phyloP scores from a whole-genome alignment of 23 tunicate genomes.

The Diplosoma virens region DNA sequence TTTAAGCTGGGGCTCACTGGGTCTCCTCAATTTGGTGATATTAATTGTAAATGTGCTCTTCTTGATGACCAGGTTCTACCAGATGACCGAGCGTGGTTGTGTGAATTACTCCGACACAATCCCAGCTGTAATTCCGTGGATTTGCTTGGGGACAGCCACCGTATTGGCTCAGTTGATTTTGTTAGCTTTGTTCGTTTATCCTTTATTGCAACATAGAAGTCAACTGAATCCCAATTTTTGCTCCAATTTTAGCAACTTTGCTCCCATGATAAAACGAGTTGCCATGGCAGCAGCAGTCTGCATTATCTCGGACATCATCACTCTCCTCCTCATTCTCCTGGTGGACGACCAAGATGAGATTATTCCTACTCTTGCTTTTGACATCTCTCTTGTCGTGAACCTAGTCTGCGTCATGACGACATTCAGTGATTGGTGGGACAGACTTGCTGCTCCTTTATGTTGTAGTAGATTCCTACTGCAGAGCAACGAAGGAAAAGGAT shows the following conservation, averaged over 20 bases:
- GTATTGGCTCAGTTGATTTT: slow-evolving; percentile 24
- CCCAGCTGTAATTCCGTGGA: slow-evolving; percentile 39
- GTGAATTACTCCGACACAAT: neutral
- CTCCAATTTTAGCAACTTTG: neutral
- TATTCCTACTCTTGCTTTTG: slow-evolving; percentile 39
- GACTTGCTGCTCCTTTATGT: slow-evolving; percentile 10
- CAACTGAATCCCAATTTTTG: neutral
- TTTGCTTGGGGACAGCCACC: slow-evolving; percentile 19
- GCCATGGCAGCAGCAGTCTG: slow-evolving; percentile 25
- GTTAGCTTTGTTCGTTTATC: slow-evolving; percentile 37
- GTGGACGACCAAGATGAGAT: slow-evolving; percentile 34
- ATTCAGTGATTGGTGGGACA: slow-evolving; percentile 35
- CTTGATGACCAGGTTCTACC: slow-evolving; percentile 30
- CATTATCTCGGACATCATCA: slow-evolving; percentile 21
- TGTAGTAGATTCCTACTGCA: too few species aligned
- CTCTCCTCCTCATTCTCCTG: slow-evolving; percentile 26
- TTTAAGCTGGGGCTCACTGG: slow-evolving; percentile 41
- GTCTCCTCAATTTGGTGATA: slow-evolving; percentile 15
- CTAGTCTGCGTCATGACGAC: slow-evolving; percentile 33
- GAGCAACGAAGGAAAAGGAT: too few species aligned
- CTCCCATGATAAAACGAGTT: slow-evolving; percentile 37
- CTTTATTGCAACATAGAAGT: slow-evolving; percentile 13
- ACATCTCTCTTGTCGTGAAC: slow-evolving; percentile 20
- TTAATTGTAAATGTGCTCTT: slow-evolving; percentile 42
- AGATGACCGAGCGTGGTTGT: slow-evolving; percentile 26